These are phyloP conservation scores for Julus scandinavius DNA, from an alignment of 2,888 invertebrate genomes.

Conservation along the genomic window DNA sequence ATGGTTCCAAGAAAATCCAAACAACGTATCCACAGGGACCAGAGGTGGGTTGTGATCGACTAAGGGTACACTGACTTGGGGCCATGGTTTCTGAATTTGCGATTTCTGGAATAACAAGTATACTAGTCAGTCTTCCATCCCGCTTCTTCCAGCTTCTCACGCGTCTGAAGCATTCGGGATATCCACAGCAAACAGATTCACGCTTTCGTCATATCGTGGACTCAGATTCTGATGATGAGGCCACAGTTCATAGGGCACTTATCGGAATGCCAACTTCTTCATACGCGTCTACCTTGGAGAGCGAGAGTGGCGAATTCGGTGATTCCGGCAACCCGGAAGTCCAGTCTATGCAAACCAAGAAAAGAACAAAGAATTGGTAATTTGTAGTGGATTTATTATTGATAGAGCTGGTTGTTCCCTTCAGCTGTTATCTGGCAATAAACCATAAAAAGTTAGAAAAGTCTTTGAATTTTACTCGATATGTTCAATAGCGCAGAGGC, in stretches of 20 bases:
- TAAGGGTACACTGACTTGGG: background rate
- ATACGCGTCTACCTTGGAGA: background rate
- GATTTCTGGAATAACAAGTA: background rate
- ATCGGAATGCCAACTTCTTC: conserved; percentile 26
- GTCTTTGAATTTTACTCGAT: too few relatives aligned
- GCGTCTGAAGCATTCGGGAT: background rate
- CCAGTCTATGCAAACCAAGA: background rate
- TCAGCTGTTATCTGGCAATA: too few relatives aligned
- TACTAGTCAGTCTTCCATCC: background rate
- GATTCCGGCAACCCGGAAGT: background rate
- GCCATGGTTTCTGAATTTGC: background rate
- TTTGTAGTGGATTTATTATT: too few relatives aligned
- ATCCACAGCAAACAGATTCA: background rate
- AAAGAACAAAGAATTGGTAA: too few relatives aligned
- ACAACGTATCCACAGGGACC: background rate
- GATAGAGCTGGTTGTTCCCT: too few relatives aligned
- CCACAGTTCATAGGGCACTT: background rate
- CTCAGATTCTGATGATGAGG: background rate
- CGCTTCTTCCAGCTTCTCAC: background rate
- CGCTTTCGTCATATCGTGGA: background rate
- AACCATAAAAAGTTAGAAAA: too few relatives aligned
- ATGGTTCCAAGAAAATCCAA: background rate
- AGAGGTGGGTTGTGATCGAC: background rate
- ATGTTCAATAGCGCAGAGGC: too few relatives aligned
- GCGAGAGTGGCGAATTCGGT: background rate